Conservation (phyloP, 2,888 invertebrate genomes). For the Chrysina gloriosa region DNA sequence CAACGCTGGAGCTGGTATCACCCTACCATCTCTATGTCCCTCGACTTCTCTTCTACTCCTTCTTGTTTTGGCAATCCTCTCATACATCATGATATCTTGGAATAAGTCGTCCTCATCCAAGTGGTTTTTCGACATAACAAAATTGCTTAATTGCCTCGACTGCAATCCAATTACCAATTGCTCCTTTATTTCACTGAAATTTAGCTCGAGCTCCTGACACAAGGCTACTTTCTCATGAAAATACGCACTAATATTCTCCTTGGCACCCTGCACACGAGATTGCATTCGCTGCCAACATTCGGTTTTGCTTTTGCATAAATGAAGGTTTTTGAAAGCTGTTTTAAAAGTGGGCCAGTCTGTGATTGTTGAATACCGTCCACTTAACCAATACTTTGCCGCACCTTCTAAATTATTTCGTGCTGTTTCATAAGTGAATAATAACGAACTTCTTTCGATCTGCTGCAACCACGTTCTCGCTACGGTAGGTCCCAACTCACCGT, state of each 20-base stretch:
- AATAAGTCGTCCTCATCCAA: neutral
- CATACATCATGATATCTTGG: neutral
- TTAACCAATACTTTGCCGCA: neutral
- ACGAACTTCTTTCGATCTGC: too few species aligned
- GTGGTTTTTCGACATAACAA: neutral
- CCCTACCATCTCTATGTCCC: neutral
- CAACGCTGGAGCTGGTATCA: neutral
- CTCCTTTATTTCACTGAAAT: neutral
- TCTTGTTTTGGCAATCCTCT: neutral
- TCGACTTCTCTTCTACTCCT: neutral
- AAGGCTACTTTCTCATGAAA: neutral
- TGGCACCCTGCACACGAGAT: neutral
- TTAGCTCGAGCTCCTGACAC: neutral
- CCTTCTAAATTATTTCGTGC: neutral
- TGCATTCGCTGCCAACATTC: neutral
- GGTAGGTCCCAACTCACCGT: too few species aligned
- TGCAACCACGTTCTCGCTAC: too few species aligned
- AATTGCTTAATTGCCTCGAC: neutral
- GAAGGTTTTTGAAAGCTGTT: neutral
- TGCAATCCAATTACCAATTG: neutral
- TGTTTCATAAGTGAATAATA: neutral
- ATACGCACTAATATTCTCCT: neutral
- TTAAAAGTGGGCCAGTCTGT: neutral
- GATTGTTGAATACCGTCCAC: neutral
- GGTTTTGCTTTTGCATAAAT: neutral